Evolutionary conservation across 1,140 invertebrate species (phyloP).

Genomic region (Drosophila rhopaloa): DNA sequence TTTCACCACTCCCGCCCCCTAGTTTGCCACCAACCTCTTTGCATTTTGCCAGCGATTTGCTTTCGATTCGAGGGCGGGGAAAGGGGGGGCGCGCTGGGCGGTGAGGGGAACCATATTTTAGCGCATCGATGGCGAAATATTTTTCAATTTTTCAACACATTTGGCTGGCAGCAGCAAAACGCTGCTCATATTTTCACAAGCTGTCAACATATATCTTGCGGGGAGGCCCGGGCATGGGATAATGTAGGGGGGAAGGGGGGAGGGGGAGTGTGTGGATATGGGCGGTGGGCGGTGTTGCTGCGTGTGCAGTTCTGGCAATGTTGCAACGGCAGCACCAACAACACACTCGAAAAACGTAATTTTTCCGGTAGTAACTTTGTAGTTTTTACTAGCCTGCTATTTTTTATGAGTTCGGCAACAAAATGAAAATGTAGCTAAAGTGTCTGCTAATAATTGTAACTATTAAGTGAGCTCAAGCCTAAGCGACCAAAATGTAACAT

Average conservation of each 20-base stretch:
- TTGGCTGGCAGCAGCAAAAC: constrained; percentile 80
- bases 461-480: constrained; percentile 4
- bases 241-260: not conserved
- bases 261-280: not conserved
- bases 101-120: constrained; percentile 72
- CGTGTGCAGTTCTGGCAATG: constrained; percentile 74
- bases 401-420: constrained; percentile 32
- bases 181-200: constrained; percentile 79
- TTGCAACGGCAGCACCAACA: constrained; percentile 41
- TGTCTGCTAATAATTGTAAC: constrained; percentile 9
- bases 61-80: constrained; percentile 30
- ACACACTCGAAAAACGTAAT: constrained; percentile 32
- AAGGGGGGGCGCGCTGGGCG: not conserved
- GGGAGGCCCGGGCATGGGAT: not conserved
- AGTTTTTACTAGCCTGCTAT: constrained; percentile 29
- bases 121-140: constrained; percentile 79
- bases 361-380: constrained; percentile 29
- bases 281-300: constrained; percentile 34
- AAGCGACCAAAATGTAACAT: not conserved
- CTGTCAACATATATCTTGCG: constrained; percentile 79
- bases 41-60: constrained; percentile 68
- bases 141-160: constrained; percentile 83
- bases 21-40: constrained; percentile 18
- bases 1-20: constrained; percentile 6
- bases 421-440: constrained; percentile 1